Percentiles rank a stretch among this genome's conserved stretches.
Conservation (phyloP, 2,113 vertebrate genomes). For the Felis catus region DNA sequence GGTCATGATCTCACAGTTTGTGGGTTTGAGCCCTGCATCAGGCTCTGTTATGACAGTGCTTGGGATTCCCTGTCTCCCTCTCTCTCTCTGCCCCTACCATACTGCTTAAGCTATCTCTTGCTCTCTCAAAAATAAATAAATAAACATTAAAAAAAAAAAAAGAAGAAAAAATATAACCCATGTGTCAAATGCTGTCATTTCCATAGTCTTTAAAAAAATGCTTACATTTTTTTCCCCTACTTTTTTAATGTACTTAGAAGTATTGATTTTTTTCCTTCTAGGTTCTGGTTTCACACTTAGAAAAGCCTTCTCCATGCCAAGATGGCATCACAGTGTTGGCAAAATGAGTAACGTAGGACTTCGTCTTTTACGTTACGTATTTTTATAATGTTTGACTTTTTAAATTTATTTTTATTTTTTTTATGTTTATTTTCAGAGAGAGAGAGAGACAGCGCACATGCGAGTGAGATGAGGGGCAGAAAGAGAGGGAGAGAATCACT, state of each 20-base stretch:
- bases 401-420: neutral
- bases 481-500: neutral
- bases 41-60: too few relatives aligned
- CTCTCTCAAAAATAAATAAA: too few relatives aligned
- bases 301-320: constrained; percentile 52
- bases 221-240: neutral
- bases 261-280: neutral
- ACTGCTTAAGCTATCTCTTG: too few relatives aligned
- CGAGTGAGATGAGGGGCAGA: neutral
- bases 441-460: neutral
- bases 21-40: too few relatives aligned
- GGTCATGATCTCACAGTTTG: too few relatives aligned
- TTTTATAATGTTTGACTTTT: neutral
- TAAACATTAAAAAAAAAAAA: too few relatives aligned
- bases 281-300: constrained; percentile 32
- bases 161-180: too few relatives aligned
- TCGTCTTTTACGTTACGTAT: neutral
- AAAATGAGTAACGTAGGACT: neutral
- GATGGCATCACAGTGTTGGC: neutral
- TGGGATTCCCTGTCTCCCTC: too few relatives aligned
- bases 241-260: constrained; percentile 10
- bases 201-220: neutral
- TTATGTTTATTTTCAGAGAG: neutral
- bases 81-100: too few relatives aligned
- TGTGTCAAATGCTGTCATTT: neutral